These are phyloP conservation scores for Drosophila nikananu DNA, from an alignment of 1,140 invertebrate species.

Conservation along the genomic window DNA sequence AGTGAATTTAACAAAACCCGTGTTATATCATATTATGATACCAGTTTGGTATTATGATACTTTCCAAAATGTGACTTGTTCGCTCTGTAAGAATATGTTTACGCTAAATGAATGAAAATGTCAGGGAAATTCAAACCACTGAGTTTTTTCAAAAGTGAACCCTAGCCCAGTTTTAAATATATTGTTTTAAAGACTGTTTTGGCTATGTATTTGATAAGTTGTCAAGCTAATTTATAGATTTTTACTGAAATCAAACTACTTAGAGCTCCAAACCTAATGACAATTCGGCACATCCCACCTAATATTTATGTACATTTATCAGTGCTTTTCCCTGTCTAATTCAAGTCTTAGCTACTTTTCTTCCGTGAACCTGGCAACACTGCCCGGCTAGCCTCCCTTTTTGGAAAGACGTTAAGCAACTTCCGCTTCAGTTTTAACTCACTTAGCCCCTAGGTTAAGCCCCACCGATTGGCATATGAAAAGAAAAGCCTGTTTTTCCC, in stretches of 20 bases:
- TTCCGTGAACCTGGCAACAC: neutral
- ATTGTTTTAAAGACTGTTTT: neutral
- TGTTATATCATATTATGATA: too few species aligned
- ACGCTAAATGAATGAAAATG: accelerated
- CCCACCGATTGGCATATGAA: neutral
- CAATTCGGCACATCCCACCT: too few species aligned
- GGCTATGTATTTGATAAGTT: neutral
- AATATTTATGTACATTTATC: neutral
- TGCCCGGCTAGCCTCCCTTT: neutral
- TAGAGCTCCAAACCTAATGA: neutral
- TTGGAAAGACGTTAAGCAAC: slow-evolving; percentile 45
- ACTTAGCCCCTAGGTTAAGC: slow-evolving; percentile 62
- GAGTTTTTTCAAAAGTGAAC: neutral
- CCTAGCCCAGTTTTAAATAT: neutral
- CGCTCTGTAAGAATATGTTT: neutral
- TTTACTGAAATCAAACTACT: neutral
- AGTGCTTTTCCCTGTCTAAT: neutral
- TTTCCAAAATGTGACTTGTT: neutral
- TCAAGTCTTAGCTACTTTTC: slow-evolving; percentile 9
- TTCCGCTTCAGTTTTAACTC: slow-evolving; percentile 65
- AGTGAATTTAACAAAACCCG: too few species aligned
- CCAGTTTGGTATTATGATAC: too few species aligned
- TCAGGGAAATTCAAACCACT: neutral
- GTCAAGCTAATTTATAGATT: neutral
- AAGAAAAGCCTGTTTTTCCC: slow-evolving; percentile 33